Conservation (phyloP, 2,888 invertebrate species). For the Eurytoma californica region DNA sequence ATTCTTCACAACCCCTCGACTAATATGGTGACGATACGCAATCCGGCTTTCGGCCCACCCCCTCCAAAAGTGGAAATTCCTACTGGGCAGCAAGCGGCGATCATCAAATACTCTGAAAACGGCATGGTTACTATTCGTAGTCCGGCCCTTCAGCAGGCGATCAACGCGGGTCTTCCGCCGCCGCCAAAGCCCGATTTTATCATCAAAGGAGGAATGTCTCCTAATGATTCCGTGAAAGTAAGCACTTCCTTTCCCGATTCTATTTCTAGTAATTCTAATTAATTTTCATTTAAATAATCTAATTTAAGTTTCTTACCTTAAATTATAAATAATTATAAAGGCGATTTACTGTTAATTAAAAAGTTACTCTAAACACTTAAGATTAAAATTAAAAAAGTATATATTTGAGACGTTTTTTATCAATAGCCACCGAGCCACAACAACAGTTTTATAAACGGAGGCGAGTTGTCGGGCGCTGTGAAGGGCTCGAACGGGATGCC, state of each 20-base stretch:
- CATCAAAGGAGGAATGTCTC: conserved; percentile 68
- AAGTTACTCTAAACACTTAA: neutral
- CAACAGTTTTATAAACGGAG: conserved; percentile 48
- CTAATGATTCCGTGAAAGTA: conserved; percentile 47
- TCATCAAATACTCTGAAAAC: conserved; percentile 82
- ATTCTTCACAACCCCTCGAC: conserved; percentile 75
- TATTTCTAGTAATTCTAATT: neutral
- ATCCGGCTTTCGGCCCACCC: conserved; percentile 84
- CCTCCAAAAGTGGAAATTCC: conserved; percentile 74
- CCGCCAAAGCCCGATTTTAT: conserved; percentile 72
- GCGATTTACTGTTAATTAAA: too few relatives aligned
- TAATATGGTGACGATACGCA: conserved; percentile 86
- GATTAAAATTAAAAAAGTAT: neutral
- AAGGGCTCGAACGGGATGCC: conserved; percentile 65
- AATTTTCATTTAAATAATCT: too few relatives aligned
- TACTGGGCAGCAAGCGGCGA: conserved; percentile 78
- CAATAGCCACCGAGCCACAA: conserved; percentile 53
- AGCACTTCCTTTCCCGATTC: neutral
- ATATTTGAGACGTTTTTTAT: neutral
- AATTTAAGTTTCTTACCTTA: too few relatives aligned
- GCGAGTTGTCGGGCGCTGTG: conserved; percentile 54
- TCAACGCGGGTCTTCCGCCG: conserved; percentile 72
- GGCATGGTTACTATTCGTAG: conserved; percentile 92
- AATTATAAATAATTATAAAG: too few relatives aligned
- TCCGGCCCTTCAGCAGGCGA: conserved; percentile 79